Evolutionary conservation across 2,797 vertebrate species (phyloP), one percentile per base, ranked within the genome.

Genomic region (Sarcoramphus papa): DNA sequence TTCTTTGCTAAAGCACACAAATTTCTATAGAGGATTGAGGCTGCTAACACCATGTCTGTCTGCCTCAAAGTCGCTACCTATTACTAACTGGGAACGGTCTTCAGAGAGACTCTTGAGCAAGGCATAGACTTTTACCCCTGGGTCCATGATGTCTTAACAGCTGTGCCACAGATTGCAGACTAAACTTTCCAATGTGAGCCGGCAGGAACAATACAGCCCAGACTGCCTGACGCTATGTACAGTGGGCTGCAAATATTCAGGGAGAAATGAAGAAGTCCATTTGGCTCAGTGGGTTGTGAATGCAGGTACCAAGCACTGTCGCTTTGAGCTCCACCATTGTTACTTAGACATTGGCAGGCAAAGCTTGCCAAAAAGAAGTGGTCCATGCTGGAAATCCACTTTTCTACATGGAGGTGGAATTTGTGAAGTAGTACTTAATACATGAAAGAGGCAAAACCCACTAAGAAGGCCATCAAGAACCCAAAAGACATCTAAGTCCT

Each of bases 281-380:
- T 83, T 60, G 37, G 25, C 31, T 79, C 57, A 24, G 31, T 27
- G n/a, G 8, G 18, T 37, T 95, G 69, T 25, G 64, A 85, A 53
- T 11, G n/a, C 11, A 80, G 10, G n/a, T 53, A 37, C n/a, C 16
- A 47, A 48, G 28, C 31, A 27, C 14, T 0, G 0, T 30, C 12
- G 28, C 48, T 80, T n/a, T 67, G 33, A 75, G 28, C 21, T 65
- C 45, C 33, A 43, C 22, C 27, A 7, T 21, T 33, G 47, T 62
- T 63, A 62, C 11, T 23, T 57, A 28, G n/a, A 51, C 16, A 28
- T 8, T 31, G n/a, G 17, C 65, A 76, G 27, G 16, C 60, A 65
- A 65, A 62, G 19, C 27, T 35, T 56, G 24, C 13, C 37, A 57
- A 76, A 81, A 81, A 57, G 6, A 80, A 62, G n/a, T 12, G 17